These are phyloP conservation scores for Phragmatobia fuliginosa DNA, from an alignment of 2,888 invertebrate species.

Conservation along the genomic window DNA sequence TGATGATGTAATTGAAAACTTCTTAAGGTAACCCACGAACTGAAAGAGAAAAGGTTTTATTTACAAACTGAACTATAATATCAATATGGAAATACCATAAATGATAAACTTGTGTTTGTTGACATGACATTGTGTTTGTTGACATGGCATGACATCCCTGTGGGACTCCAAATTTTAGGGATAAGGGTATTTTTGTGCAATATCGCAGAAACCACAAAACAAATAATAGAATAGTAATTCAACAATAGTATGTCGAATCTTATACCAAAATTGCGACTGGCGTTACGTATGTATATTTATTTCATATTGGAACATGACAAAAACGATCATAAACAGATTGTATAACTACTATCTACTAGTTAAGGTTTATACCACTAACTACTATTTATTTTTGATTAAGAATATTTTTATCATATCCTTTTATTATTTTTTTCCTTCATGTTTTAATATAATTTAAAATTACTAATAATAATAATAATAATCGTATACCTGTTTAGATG, in stretches of 20 bases:
- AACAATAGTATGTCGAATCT: neutral
- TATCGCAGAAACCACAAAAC: neutral
- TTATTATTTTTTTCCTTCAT: neutral
- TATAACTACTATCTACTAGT: too few species aligned
- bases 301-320: neutral
- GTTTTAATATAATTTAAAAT: neutral
- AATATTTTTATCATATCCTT: too few species aligned
- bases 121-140: neutral
- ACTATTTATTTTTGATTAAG: too few species aligned
- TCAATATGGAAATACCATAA: neutral
- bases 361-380: too few species aligned
- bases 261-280: neutral
- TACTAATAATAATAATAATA: too few species aligned
- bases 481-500: conserved; percentile 63
- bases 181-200: neutral
- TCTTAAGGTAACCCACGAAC: too few species aligned
- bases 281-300: neutral
- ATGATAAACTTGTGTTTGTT: neutral
- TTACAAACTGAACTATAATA: neutral
- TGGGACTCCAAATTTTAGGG: neutral
- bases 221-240: neutral
- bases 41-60: neutral
- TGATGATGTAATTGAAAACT: too few species aligned
- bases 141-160: neutral
- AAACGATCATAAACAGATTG: too few species aligned